A percentile compares a stretch with the other conserved stretches of the same genome.
Conservation (phyloP, 2,888 invertebrate species). For the Auanema sp. region DNA sequence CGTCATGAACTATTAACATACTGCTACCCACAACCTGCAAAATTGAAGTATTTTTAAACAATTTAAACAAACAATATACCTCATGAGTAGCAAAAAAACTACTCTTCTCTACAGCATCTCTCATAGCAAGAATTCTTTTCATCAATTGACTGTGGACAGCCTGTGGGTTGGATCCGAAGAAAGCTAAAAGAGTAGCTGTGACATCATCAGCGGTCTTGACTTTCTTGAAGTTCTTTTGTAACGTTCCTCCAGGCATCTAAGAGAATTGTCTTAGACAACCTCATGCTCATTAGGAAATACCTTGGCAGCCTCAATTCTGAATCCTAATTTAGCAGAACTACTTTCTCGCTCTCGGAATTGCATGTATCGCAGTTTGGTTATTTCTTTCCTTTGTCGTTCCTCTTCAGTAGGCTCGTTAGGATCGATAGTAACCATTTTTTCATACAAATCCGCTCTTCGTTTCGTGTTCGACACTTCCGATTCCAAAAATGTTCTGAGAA, state of each 20-base stretch:
- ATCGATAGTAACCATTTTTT: constrained; percentile 92
- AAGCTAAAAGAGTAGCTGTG: constrained; percentile 47
- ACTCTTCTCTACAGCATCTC: constrained; percentile 80
- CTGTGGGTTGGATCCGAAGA: constrained; percentile 56
- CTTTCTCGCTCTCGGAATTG: constrained; percentile 88
- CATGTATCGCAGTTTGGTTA: constrained; percentile 96
- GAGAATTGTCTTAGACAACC: background rate
- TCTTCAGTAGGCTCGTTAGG: constrained; percentile 81
- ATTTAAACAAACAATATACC: constrained; percentile 66
- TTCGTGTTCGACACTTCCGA: constrained; percentile 87
- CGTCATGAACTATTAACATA: constrained; percentile 88
- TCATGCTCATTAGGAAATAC: constrained; percentile 59
- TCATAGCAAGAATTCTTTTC: constrained; percentile 77
- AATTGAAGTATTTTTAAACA: background rate
- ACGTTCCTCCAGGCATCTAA: constrained; percentile 53
- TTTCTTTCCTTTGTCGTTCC: constrained; percentile 73
- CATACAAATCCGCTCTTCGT: constrained; percentile 83
- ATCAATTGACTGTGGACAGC: constrained; percentile 73
- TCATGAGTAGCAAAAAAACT: constrained; percentile 87
- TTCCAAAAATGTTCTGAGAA: constrained; percentile 80
- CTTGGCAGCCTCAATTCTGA: constrained; percentile 92
- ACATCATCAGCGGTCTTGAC: constrained; percentile 77
- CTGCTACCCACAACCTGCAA: constrained; percentile 83
- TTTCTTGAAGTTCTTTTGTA: constrained; percentile 80
- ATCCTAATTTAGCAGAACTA: constrained; percentile 87